A percentile compares a stretch with the other conserved stretches of the same genome.
phyloP scores from a whole-genome alignment of 2,113 vertebrate genomes.

The Callochromis pleurospilus region DNA sequence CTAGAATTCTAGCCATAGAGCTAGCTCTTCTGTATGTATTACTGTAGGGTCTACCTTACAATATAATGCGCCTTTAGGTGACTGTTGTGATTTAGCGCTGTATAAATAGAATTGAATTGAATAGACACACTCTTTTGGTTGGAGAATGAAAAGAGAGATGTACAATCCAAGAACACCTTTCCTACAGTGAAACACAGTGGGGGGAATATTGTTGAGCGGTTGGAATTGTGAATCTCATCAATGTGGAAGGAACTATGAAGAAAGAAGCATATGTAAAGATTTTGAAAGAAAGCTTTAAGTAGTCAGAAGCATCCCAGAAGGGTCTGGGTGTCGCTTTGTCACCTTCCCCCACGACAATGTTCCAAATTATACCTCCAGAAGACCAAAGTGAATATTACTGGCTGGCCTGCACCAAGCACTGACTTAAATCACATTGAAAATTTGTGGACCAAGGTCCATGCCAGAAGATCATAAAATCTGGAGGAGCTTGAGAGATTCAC shows the following conservation, averaged over 20 bases:
- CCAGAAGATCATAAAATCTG: neutral
- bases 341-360: neutral
- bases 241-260: neutral
- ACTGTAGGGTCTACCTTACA: neutral
- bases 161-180: neutral
- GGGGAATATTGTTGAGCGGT: neutral
- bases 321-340: neutral
- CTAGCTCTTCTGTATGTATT: neutral
- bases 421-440: neutral
- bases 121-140: neutral
- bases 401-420: neutral
- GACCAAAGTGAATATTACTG: neutral
- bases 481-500: neutral
- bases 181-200: neutral
- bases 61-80: neutral
- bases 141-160: neutral
- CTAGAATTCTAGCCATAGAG: neutral
- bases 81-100: neutral
- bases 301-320: neutral
- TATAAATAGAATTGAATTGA: neutral
- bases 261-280: neutral
- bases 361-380: neutral
- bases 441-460: neutral
- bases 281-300: neutral
- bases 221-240: neutral